Base-by-base conservation (phyloP, 2,797 vertebrate genomes). In the Avahi laniger region DNA sequence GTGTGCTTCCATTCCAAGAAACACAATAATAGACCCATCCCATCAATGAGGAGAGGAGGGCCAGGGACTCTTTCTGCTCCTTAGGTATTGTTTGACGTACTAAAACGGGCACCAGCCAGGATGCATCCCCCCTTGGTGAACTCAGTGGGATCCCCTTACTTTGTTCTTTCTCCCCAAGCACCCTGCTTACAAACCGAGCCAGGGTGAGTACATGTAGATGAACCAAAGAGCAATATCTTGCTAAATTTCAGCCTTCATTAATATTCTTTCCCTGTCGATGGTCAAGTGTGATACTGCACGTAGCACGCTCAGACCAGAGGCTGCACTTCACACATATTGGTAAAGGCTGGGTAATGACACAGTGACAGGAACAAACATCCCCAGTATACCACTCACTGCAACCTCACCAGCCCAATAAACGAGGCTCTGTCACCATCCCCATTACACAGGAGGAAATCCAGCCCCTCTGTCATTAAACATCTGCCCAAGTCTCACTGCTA, bases 1-100 rank as follows among this genome's bases (percentile, higher is more conserved):
- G 38, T 73, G 84, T 65, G 83, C 75, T 94, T 97, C 82, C 79
- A 72, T 81, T 93, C 91, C 89, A 97, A 93, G 95, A 97, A 87
- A 54, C 65, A 59, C 50, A 86, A n/a, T 89, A 91, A 94, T 26
- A 87, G 88, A 59, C 14, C 0, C 15, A 65, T 65, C 61, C 61
- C n/a, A 38, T 54, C 61, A 28, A 26, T 3, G 24, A 89, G 89
- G 88, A 76, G 59, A 76, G 59, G 54, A 82, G 79, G 35, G 30
- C 35, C 75, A 12, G 1, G 28, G 52, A 63, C 52, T 81, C 6
- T 1, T 3, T 24, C 0, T 24, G 65, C 35, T 54, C 67, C 78
- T 28, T 30, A 10, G 5, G 24, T 15, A 28, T 0, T 2, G 1
- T 14, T 35, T 22, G 0, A 14, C 0, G 13, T 1, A 2, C 33